Evolutionary conservation across 2,888 invertebrate species (phyloP).

Genomic region (Synergus gifuensis): DNA sequence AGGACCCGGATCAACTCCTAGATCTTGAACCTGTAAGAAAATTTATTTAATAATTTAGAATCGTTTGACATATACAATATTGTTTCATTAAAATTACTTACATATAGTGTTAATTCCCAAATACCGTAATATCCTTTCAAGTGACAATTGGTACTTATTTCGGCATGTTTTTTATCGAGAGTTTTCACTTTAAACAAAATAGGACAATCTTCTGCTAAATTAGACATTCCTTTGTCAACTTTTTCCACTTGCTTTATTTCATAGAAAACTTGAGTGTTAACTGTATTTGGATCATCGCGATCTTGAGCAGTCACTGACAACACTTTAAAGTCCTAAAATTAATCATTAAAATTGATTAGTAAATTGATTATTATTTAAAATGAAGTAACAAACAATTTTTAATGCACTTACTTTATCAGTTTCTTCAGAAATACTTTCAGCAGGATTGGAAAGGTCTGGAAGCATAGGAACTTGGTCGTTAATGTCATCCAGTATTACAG

Average conservation of each 20-base stretch:
- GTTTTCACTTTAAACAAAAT: conserved; percentile 56
- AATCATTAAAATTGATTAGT: not conserved
- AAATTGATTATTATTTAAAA: not conserved
- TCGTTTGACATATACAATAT: not conserved
- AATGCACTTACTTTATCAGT: conserved; percentile 48
- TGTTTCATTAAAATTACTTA: conserved; percentile 65
- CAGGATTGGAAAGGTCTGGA: conserved; percentile 67
- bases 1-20: conserved; percentile 77
- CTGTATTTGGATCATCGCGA: conserved; percentile 79
- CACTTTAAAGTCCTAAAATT: conserved; percentile 69
- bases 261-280: conserved; percentile 80
- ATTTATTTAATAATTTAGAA: not conserved
- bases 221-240: conserved; percentile 3
- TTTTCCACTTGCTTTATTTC: conserved; percentile 74
- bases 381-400: not conserved
- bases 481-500: conserved; percentile 80
- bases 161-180: conserved; percentile 76
- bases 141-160: conserved; percentile 76
- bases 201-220: conserved; percentile 47
- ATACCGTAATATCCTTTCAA: conserved; percentile 81
- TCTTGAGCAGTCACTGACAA: conserved; percentile 79
- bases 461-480: conserved; percentile 82
- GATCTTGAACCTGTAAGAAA: conserved; percentile 79
- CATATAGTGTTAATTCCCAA: conserved; percentile 79
- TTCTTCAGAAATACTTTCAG: conserved; percentile 63